A percentile compares a stretch with the other conserved stretches of the same genome.
Conservation (phyloP, 2,113 vertebrate genomes). For the Phylloscopus trochiloides region DNA sequence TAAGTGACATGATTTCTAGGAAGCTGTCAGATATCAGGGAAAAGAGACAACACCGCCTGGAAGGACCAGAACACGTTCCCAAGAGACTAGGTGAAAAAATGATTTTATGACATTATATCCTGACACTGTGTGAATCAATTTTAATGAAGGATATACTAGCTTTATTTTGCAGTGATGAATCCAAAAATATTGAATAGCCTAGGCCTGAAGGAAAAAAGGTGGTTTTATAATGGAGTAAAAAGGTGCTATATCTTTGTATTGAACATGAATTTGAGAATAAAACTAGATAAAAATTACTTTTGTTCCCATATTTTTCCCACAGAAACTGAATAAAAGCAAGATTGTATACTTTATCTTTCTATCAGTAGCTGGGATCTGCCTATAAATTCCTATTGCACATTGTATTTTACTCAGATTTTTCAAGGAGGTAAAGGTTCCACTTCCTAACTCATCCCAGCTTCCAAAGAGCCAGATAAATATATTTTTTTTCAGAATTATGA, state of each 20-base stretch:
- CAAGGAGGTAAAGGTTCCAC: background rate
- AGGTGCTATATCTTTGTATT: background rate
- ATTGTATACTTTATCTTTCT: background rate
- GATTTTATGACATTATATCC: constrained; percentile 28
- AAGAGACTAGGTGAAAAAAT: constrained; percentile 19
- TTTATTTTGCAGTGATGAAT: constrained; percentile 16
- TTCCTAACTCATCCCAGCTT: background rate
- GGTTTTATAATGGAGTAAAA: background rate
- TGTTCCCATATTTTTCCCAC: background rate
- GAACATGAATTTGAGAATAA: background rate
- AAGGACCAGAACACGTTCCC: constrained; percentile 26
- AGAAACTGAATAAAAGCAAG: background rate
- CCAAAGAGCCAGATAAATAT: background rate
- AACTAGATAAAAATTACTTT: background rate
- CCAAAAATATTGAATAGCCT: background rate
- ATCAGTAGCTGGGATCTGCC: background rate
- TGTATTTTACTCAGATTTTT: background rate
- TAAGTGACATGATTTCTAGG: background rate
- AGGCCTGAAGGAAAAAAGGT: background rate
- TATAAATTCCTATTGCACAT: background rate
- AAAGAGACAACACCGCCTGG: background rate
- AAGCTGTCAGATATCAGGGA: background rate
- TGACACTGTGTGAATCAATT: constrained; percentile 33
- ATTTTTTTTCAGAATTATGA: background rate
- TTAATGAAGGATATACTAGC: constrained; percentile 29